Evolutionary conservation across 2,113 vertebrate genomes (phyloP), one percentile per base, ranked within the genome.

Genomic region (Centropristis striata): DNA sequence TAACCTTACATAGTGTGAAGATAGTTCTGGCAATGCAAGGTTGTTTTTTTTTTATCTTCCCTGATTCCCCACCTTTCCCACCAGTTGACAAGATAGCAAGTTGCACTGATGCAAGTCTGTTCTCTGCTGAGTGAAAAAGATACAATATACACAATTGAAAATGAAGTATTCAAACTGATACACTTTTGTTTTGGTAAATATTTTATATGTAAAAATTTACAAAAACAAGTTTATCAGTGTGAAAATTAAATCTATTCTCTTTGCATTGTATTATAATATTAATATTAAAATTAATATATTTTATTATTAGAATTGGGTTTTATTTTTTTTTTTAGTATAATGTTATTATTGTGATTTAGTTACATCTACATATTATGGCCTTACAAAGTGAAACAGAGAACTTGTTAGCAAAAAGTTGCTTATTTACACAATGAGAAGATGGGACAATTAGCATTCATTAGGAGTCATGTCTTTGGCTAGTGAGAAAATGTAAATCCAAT

Each of bases 41-140:
- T n/a, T n/a, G n/a, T n/a, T n/a, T n/a, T n/a, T n/a, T 84, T 63
- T 71, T 5, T 63, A 71, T 79, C 58, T 49, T 27, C 27, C 36
- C 47, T 57, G 66, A 72, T 72, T 72, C 47, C 42, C 64, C 55
- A 68, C 25, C n/a, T 44, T 83, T 84, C 23, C 46, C 25, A 60
- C 16, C 37, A 61, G 55, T 47, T 81, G 37, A 75, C 57, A 75
- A 46, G 25, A 70, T 74, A 54, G 53, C 57, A 53, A 78, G 64
- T 72, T 75, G 20, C 27, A 66, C 59, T 32, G 44, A 58, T 61
- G 42, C 42, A 36, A 32, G 49, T 42, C 59, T 64, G 32, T 71
- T 78, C 27, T 61, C 60, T 25, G 15, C 53, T 44, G 23, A 41
- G 16, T 59, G 25, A 73, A 76, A 71, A 78, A 51, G 69, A 61